Conservation (phyloP, 1,140 invertebrate genomes). For the Physella acuta region DNA sequence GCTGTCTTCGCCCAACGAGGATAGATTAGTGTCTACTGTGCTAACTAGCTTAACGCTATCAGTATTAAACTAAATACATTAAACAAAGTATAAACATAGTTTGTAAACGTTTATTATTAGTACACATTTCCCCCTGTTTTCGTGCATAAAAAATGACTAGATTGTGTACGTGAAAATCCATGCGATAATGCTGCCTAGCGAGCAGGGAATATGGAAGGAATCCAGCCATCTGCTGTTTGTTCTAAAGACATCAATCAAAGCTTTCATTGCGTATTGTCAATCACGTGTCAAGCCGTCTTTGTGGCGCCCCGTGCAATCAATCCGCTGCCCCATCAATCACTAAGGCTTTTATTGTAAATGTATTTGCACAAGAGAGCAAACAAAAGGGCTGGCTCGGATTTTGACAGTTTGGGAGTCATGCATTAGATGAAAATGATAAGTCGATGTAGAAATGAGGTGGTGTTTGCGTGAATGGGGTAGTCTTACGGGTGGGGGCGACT, state of each 20-base stretch:
- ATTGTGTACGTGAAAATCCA: background rate
- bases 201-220: constrained; percentile 21
- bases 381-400: constrained; percentile 45
- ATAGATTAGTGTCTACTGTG: too few relatives aligned
- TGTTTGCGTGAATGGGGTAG: background rate
- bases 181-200: constrained; percentile 21
- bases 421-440: constrained; percentile 44
- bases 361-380: constrained; percentile 57
- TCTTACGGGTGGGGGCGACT: background rate
- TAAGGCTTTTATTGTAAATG: constrained; percentile 53
- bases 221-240: constrained; percentile 54
- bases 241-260: constrained; percentile 57
- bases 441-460: constrained; percentile 21
- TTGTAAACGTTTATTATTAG: too few relatives aligned
- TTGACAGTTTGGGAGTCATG: constrained; percentile 41
- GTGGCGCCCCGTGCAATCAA: constrained; percentile 54
- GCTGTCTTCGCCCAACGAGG: too few relatives aligned
- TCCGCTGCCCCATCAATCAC: constrained; percentile 55
- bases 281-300: constrained; percentile 57
- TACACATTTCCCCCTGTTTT: too few relatives aligned
- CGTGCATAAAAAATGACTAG: too few relatives aligned
- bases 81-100: too few relatives aligned
- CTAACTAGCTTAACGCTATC: too few relatives aligned
- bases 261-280: constrained; percentile 57
- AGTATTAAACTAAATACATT: too few relatives aligned